Conservation (phyloP, 2,797 vertebrate genomes). For the Pangasius mekongensis region DNA sequence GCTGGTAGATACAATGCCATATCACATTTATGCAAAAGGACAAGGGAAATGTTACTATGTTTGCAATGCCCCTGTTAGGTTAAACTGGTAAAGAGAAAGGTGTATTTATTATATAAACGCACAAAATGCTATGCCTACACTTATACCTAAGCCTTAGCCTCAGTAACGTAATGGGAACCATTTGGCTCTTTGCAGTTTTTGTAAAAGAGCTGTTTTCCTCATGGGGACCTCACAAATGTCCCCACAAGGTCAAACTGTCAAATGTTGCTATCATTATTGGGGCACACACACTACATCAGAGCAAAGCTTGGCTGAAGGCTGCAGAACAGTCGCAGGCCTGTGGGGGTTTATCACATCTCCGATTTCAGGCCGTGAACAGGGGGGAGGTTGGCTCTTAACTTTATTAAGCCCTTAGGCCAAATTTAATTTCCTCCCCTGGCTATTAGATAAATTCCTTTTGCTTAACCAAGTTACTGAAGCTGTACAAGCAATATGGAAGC, state of each 20-base stretch:
- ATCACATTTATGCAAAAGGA: background rate
- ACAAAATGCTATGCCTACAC: background rate
- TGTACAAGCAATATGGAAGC: conserved; percentile 27
- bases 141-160: background rate
- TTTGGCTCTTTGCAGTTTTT: background rate
- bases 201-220: background rate
- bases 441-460: conserved; percentile 59
- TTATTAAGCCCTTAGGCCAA: conserved; percentile 56
- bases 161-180: background rate
- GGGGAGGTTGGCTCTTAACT: conserved; percentile 49
- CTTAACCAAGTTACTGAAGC: conserved; percentile 54
- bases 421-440: conserved; percentile 55
- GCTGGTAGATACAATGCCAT: background rate
- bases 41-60: background rate
- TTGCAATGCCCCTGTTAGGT: background rate
- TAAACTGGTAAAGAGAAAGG: background rate
- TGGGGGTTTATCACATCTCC: conserved; percentile 45
- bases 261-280: background rate
- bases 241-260: background rate
- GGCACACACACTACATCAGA: background rate
- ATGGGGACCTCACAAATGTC: background rate
- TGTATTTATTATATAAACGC: background rate
- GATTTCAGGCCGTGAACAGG: conserved; percentile 32
- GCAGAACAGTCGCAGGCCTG: conserved; percentile 32
- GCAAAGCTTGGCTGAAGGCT: conserved; percentile 23